phyloP scores from a whole-genome alignment of 2,113 vertebrate genomes.

The Rhegmatorhina hoffmannsi region DNA sequence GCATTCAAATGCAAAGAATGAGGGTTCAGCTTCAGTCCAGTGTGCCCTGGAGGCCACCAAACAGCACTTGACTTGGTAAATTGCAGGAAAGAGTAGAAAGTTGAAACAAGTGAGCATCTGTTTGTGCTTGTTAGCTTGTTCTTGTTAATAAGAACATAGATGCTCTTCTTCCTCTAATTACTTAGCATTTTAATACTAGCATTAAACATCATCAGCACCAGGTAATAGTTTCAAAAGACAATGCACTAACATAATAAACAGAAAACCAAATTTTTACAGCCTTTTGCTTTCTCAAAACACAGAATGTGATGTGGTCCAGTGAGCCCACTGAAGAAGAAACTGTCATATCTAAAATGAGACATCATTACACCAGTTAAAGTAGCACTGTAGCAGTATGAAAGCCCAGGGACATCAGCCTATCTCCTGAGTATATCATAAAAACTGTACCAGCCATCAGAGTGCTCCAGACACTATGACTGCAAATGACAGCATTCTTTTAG shows the following conservation, averaged over 20 bases:
- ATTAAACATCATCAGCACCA: neutral
- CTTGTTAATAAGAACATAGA: neutral
- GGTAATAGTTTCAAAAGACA: neutral
- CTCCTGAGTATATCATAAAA: neutral
- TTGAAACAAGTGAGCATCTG: neutral
- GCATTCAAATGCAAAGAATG: neutral
- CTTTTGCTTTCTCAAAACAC: neutral
- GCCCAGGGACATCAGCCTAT: neutral
- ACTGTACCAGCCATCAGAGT: neutral
- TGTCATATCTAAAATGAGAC: neutral
- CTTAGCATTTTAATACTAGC: neutral
- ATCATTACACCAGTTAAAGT: neutral
- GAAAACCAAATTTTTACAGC: neutral
- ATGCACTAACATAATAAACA: neutral
- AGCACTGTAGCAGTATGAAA: neutral
- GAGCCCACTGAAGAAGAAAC: neutral
- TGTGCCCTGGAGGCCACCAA: neutral
- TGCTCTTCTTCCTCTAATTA: neutral
- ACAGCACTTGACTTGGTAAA: neutral
- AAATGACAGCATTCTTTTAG: neutral
- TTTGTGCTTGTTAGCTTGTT: neutral
- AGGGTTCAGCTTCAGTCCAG: neutral
- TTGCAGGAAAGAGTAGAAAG: neutral
- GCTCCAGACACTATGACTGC: neutral
- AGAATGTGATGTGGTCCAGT: neutral